Conservation (phyloP, 1,140 invertebrate species). For the Drosophila albomicans region DNA sequence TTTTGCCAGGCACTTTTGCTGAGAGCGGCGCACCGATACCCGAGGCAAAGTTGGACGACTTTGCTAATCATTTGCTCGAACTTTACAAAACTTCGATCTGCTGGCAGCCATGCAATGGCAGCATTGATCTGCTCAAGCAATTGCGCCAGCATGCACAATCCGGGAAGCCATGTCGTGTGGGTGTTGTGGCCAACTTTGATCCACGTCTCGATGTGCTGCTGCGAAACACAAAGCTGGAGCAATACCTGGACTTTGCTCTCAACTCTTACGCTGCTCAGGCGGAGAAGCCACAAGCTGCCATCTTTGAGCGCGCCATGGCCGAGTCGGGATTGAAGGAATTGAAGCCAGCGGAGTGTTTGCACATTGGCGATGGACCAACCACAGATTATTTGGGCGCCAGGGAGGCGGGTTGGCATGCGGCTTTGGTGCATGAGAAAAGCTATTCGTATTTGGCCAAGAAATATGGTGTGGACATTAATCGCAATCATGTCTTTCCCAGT, state of each 20-base stretch:
- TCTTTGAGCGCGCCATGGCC: slow-evolving; percentile 90
- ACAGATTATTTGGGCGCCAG: slow-evolving; percentile 92
- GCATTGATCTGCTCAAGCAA: slow-evolving; percentile 87
- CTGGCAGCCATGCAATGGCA: slow-evolving; percentile 90
- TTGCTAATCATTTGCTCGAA: slow-evolving; percentile 88
- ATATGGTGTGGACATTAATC: slow-evolving; percentile 72
- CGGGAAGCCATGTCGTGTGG: slow-evolving; percentile 86
- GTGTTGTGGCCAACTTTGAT: slow-evolving; percentile 96
- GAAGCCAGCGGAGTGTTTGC: slow-evolving; percentile 88
- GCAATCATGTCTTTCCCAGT: slow-evolving; percentile 73
- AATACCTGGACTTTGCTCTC: slow-evolving; percentile 92
- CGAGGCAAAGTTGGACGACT: slow-evolving; percentile 85
- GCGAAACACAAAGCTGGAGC: slow-evolving; percentile 87
- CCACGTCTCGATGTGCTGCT: slow-evolving; percentile 90
- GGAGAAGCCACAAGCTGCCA: slow-evolving; percentile 90
- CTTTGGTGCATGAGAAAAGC: slow-evolving; percentile 86
- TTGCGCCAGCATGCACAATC: slow-evolving; percentile 84
- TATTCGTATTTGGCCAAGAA: slow-evolving; percentile 67
- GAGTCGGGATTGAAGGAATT: slow-evolving; percentile 84
- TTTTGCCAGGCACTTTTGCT: slow-evolving; percentile 66
- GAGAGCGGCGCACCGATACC: slow-evolving; percentile 80
- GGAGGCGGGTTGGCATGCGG: slow-evolving; percentile 90
- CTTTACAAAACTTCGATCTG: slow-evolving; percentile 89
- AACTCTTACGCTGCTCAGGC: slow-evolving; percentile 90
- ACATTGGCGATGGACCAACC: slow-evolving; percentile 91